A percentile compares a stretch with the other conserved stretches of the same genome.
phyloP scores from a whole-genome alignment of 2,113 vertebrate genomes.

The Balaeniceps rex region DNA sequence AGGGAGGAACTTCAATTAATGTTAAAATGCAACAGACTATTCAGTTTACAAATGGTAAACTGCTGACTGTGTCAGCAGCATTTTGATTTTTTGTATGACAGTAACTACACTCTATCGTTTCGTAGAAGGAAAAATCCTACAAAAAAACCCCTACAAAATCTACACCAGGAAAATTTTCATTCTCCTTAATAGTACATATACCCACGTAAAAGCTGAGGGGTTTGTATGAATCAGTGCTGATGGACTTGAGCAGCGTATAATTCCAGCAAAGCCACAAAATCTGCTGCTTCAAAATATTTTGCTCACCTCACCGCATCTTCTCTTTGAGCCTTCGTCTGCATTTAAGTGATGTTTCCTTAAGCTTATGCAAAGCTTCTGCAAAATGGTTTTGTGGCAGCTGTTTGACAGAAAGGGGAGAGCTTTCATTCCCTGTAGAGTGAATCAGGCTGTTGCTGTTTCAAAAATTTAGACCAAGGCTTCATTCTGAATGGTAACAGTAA shows the following conservation, averaged over 20 bases:
- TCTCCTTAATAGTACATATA: background rate
- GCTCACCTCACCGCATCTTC: accelerated
- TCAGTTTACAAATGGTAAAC: background rate
- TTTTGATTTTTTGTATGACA: background rate
- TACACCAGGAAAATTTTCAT: background rate
- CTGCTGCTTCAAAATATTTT: background rate
- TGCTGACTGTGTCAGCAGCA: background rate
- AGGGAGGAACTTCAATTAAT: background rate
- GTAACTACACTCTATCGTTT: background rate
- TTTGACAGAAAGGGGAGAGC: background rate
- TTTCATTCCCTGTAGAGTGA: background rate
- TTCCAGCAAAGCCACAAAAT: background rate
- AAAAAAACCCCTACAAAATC: background rate
- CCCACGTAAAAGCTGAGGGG: background rate
- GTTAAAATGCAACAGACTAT: background rate
- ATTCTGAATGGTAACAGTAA: background rate
- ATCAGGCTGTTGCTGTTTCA: background rate
- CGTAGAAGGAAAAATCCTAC: background rate
- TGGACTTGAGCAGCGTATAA: background rate
- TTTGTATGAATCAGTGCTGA: background rate
- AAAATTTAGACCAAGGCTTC: background rate
- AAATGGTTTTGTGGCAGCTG: background rate
- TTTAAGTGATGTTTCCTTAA: background rate
- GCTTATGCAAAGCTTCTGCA: background rate
- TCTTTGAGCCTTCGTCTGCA: background rate